A percentile compares a stretch with the other conserved stretches of the same genome.
Evolutionary conservation across 2,797 vertebrate genomes (phyloP).

Genomic region (Sebastes hopkinsi): DNA sequence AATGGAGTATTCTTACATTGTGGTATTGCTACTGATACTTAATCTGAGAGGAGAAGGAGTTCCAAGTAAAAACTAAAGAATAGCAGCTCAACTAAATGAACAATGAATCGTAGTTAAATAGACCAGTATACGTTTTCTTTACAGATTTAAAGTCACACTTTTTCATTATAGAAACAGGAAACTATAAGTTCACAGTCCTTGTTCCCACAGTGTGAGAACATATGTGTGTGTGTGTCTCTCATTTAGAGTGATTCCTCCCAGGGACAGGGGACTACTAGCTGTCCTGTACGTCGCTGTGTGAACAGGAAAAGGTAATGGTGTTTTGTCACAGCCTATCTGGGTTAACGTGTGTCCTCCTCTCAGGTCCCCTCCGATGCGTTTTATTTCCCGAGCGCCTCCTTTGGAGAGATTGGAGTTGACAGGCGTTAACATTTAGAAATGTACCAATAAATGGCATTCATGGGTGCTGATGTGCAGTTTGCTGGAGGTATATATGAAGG

Average conservation of each 20-base stretch:
- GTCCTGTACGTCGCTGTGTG: slow-evolving; percentile 71
- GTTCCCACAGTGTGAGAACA: slow-evolving; percentile 4
- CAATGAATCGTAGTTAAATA: background rate
- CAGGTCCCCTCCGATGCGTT: slow-evolving; percentile 75
- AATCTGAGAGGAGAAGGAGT: background rate
- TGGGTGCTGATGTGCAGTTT: slow-evolving; percentile 77
- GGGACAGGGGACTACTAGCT: slow-evolving; percentile 69
- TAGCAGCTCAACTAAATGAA: background rate
- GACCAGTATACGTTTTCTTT: background rate
- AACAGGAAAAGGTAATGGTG: slow-evolving; percentile 79
- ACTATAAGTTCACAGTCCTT: background rate
- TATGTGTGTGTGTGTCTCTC: slow-evolving; percentile 21
- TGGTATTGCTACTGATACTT: background rate
- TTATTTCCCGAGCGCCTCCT: slow-evolving; percentile 78
- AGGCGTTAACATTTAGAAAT: slow-evolving; percentile 90
- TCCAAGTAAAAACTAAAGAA: background rate
- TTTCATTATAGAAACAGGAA: background rate
- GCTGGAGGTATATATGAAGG: slow-evolving; percentile 61
- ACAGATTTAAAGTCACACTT: background rate
- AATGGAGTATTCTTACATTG: background rate
- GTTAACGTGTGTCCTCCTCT: slow-evolving; percentile 78
- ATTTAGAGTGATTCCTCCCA: slow-evolving; percentile 65
- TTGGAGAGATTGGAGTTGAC: slow-evolving; percentile 88
- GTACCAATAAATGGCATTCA: slow-evolving; percentile 83
- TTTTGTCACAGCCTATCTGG: slow-evolving; percentile 86